These are phyloP conservation scores for Stomatorhinus walkeri DNA, from an alignment of 2,797 vertebrate genomes.

Conservation along the genomic window DNA sequence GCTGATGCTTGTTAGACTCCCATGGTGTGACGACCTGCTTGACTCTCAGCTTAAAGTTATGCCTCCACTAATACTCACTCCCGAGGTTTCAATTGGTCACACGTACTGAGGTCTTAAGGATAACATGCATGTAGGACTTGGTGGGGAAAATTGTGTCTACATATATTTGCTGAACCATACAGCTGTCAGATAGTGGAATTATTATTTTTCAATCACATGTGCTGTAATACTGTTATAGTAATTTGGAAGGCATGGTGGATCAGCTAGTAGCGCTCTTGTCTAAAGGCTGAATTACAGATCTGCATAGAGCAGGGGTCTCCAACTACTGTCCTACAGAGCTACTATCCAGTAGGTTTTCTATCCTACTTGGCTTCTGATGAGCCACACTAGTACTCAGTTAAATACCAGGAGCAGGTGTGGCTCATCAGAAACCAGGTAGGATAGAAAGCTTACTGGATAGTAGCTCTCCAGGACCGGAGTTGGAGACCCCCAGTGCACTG, in stretches of 20 bases:
- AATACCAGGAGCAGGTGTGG: too few species aligned
- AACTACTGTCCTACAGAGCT: too few species aligned
- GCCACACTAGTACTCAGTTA: too few species aligned
- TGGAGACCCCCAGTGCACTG: background rate
- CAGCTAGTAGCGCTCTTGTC: background rate
- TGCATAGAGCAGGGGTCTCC: background rate
- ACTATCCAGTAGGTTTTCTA: too few species aligned
- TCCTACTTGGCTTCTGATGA: too few species aligned
- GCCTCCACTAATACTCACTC: background rate
- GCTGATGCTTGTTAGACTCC: conserved; percentile 66
- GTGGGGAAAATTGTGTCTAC: background rate
- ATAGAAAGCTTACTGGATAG: too few species aligned
- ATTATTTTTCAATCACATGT: background rate
- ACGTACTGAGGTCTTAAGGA: background rate
- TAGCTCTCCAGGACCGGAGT: too few species aligned
- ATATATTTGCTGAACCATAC: background rate
- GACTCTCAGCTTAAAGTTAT: background rate
- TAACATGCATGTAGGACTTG: background rate
- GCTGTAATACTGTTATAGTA: background rate
- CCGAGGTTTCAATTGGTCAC: background rate
- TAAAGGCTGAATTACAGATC: background rate
- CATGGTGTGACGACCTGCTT: conserved; percentile 22
- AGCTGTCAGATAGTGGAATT: background rate
- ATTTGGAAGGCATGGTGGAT: background rate
- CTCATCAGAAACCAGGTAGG: too few species aligned